Conservation (phyloP, 2,888 invertebrate genomes). For the Cephus rjabovi region DNA sequence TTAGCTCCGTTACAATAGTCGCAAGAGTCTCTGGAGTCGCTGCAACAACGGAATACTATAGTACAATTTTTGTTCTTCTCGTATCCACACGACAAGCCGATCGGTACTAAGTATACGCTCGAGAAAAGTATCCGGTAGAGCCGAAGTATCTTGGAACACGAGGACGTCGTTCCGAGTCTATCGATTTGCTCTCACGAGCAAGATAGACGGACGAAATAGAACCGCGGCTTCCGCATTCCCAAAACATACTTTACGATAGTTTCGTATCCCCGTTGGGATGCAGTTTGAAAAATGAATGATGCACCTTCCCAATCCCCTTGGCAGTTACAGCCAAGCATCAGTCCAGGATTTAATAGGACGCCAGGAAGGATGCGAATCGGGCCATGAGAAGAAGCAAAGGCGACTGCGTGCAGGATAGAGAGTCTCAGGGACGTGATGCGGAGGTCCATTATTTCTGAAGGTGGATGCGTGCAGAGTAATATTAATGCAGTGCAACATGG, state of each 20-base stretch:
- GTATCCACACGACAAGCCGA: background rate
- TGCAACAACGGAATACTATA: background rate
- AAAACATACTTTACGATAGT: conserved; percentile 10
- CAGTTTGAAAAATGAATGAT: background rate
- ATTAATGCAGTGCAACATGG: conserved; percentile 1
- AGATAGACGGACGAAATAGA: conserved; percentile 50
- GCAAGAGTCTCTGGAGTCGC: background rate
- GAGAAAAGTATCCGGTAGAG: background rate
- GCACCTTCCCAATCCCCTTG: background rate
- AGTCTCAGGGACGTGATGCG: background rate
- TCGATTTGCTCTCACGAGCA: conserved; percentile 56
- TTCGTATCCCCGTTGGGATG: background rate
- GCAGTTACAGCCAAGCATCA: background rate
- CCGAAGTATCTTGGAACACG: conserved; percentile 16
- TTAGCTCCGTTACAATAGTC: background rate
- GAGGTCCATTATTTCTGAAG: background rate
- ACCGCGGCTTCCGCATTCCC: conserved; percentile 53
- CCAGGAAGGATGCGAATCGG: background rate
- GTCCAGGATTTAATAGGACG: background rate
- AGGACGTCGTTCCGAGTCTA: conserved; percentile 40
- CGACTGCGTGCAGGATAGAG: background rate
- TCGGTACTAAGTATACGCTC: background rate
- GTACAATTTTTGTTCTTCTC: background rate
- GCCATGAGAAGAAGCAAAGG: background rate
- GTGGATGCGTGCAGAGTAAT: conserved; percentile 2